These are phyloP conservation scores for Dipodomys ordii DNA, from an alignment of 2,113 vertebrate genomes.

Conservation along the genomic window DNA sequence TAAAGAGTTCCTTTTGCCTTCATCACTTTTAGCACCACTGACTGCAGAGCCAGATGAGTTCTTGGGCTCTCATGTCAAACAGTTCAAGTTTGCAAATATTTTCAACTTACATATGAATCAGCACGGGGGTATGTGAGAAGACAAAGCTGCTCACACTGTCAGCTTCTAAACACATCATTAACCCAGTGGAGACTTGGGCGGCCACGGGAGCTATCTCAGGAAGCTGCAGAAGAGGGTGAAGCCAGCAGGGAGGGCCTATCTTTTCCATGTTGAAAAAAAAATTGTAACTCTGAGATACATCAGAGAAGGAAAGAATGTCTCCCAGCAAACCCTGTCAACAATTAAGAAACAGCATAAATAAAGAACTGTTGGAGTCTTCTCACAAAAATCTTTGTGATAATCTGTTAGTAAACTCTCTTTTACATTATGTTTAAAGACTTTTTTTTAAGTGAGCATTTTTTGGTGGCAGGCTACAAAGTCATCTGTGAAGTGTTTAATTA, in stretches of 20 bases:
- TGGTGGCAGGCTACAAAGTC: constrained; percentile 45
- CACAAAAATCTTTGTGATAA: constrained; percentile 5
- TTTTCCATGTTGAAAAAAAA: constrained; percentile 49
- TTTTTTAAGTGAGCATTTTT: constrained; percentile 19
- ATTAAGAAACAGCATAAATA: background rate
- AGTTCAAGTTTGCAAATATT: constrained; percentile 77
- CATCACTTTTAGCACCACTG: constrained; percentile 47
- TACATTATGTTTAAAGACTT: constrained; percentile 38
- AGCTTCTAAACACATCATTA: constrained; percentile 77
- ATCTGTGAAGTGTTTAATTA: constrained; percentile 76
- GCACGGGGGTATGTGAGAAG: constrained; percentile 33
- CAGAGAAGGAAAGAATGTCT: background rate
- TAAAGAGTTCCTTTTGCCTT: constrained; percentile 19
- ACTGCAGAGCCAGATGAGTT: constrained; percentile 69
- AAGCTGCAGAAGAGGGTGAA: constrained; percentile 54
- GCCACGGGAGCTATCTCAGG: constrained; percentile 55
- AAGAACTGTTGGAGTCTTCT: background rate
- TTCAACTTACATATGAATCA: constrained; percentile 61
- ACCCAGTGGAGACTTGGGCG: constrained; percentile 63
- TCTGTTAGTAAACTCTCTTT: constrained; percentile 56
- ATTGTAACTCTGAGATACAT: background rate
- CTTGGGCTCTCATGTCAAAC: constrained; percentile 61
- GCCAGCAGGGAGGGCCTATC: background rate
- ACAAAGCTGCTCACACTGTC: constrained; percentile 60
- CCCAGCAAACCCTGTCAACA: background rate